These are phyloP conservation scores for Petrocephalus sullivani DNA, from an alignment of 2,797 vertebrate genomes.

Conservation along the genomic window DNA sequence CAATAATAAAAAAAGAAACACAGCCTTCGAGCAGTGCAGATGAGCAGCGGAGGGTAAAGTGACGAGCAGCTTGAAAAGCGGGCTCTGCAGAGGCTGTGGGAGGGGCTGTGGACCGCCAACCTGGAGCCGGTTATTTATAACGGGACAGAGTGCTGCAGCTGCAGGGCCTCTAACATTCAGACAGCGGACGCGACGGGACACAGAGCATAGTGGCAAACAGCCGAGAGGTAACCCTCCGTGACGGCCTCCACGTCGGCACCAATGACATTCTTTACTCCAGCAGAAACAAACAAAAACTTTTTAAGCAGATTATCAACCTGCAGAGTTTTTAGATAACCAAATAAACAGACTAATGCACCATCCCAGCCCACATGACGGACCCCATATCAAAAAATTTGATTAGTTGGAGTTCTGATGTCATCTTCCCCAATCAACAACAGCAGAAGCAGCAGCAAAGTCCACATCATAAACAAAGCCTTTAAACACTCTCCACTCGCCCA, in stretches of 20 bases:
- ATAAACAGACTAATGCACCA: neutral
- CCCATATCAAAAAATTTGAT: neutral
- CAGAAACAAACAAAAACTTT: neutral
- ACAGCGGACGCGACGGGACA: neutral
- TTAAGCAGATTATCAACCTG: neutral
- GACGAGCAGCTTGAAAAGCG: neutral
- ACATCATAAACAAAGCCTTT: neutral
- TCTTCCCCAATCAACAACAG: neutral
- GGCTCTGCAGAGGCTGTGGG: neutral
- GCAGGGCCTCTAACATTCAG: neutral
- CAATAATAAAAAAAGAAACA: neutral
- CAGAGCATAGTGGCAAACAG: neutral
- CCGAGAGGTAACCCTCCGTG: neutral
- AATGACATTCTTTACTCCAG: neutral
- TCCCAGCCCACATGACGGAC: neutral
- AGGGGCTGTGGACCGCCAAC: neutral
- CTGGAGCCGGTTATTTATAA: neutral
- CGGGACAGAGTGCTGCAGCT: neutral
- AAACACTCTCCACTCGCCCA: neutral
- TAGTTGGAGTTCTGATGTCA: neutral
- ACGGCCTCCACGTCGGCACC: neutral
- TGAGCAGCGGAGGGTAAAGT: neutral
- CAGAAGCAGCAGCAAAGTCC: neutral
- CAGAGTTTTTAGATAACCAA: neutral
- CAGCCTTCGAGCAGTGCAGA: neutral